Evolutionary conservation across 1,140 invertebrate genomes (phyloP).

Genomic region (Lucilia sericata): DNA sequence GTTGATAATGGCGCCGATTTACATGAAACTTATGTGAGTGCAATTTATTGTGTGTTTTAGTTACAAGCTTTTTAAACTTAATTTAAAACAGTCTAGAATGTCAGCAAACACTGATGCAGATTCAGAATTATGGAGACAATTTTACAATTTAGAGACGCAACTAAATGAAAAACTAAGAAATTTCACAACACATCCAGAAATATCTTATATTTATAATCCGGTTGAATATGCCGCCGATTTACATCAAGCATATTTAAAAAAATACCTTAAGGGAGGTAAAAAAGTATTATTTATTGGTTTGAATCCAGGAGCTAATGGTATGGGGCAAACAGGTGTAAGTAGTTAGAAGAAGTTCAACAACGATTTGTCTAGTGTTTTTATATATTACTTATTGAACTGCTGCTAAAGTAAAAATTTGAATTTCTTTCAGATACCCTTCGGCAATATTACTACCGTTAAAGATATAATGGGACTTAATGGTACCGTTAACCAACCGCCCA

Average conservation of each 20-base stretch:
- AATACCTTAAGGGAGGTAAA: constrained; percentile 77
- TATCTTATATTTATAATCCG: constrained; percentile 80
- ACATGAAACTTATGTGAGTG: too few relatives aligned
- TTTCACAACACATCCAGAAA: constrained; percentile 24
- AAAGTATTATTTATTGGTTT: constrained; percentile 88
- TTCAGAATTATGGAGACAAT: not conserved
- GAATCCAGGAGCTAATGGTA: constrained; percentile 95
- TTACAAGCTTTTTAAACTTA: too few relatives aligned
- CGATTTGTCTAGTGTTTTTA: not conserved
- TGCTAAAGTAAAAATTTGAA: not conserved
- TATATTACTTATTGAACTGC: too few relatives aligned
- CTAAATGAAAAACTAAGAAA: constrained; percentile 51
- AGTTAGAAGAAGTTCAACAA: not conserved
- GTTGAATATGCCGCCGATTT: constrained; percentile 83
- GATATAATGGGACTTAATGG: constrained; percentile 84
- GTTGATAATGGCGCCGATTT: constrained; percentile 83
- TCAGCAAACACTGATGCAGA: too few relatives aligned
- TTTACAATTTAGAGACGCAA: constrained; percentile 53
- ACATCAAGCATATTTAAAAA: constrained; percentile 77
- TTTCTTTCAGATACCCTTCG: constrained; percentile 83
- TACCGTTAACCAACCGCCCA: constrained; percentile 76
- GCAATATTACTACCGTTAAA: constrained; percentile 82
- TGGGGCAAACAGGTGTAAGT: constrained; percentile 91
- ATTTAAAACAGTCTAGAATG: too few relatives aligned
- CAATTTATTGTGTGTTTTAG: too few relatives aligned